Base-by-base conservation (phyloP, 2,797 vertebrate genomes). In the Gymnocypris eckloni region DNA sequence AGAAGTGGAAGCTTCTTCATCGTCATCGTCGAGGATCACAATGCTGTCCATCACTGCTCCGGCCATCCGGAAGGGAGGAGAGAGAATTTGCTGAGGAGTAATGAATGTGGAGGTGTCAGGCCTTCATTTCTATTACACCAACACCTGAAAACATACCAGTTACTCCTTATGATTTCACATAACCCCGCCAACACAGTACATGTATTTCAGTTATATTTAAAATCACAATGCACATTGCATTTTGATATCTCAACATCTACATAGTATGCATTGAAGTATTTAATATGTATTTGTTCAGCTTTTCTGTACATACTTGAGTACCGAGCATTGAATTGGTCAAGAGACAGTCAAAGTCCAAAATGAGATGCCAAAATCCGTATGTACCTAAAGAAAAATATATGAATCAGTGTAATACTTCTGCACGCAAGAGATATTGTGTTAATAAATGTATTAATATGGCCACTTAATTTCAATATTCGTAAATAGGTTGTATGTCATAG, bases 11-110 rank as follows among this genome's bases (percentile, higher is more conserved):
- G 92, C 86, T 2, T 85, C 92, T 83, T 93, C 91, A 6, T 79
- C 84, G 0, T 94, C 94, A 20, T 94, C 94, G 76, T 95, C 95
- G 0, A 96, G 92, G 54, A 96, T 92, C 37, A 96, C 94, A 79
- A 96, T 95, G 85, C 92, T 93, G 77, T 96, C 95, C 69, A 93
- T 93, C 91, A 94, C 89, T 1, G 85, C 90, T 88, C 91, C 87
- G 86, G 94, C 92, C 93, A 94, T 95, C 59, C 86, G 59, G 28
- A 69, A 90, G 79, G 79, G 5, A 2, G 20, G 54, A 54, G 64
- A 75, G 16, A 20, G 86, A 22, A 54, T 48, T 56, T 69, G 70
- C 79, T 82, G 54, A 15, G 43, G 41, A 84, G 52, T 56, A 67
- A 45, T 1, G 50, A 71, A n/a, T 72, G 77, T 39, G 85, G 76